Evolutionary conservation across 2,888 invertebrate genomes (phyloP).

Genomic region (Polydrusus pterygomalis): DNA sequence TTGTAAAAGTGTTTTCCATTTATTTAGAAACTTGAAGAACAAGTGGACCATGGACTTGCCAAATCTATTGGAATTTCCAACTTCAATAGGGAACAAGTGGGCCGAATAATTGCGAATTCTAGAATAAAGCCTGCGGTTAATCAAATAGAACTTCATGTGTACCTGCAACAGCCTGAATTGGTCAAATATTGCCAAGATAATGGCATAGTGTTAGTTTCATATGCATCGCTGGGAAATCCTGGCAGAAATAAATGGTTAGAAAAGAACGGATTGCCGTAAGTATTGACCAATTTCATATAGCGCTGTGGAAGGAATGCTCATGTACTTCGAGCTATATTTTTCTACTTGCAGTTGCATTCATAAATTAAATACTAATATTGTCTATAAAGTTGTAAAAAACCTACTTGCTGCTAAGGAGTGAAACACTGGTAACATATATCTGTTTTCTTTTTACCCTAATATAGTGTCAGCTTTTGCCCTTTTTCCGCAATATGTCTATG

Average conservation of each 20-base stretch:
- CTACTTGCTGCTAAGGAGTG: no score
- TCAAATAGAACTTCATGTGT: constrained; percentile 77
- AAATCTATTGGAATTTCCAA: constrained; percentile 56
- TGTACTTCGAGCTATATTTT: no score
- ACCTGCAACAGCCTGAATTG: constrained; percentile 72
- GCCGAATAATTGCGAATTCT: constrained; percentile 53
- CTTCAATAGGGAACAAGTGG: constrained; percentile 45
- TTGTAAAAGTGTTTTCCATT: background rate
- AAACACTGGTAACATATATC: no score
- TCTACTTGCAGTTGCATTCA: no score
- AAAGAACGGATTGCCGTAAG: constrained; percentile 32
- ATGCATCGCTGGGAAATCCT: constrained; percentile 73
- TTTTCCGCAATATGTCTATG: no score
- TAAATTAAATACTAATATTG: no score
- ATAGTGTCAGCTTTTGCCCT: no score
- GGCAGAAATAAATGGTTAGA: constrained; percentile 69
- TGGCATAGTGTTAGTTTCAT: constrained; percentile 60
- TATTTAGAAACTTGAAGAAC: constrained; percentile 71
- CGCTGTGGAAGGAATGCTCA: background rate
- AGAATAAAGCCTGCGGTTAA: constrained; percentile 77
- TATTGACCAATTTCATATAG: background rate
- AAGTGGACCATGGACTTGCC: constrained; percentile 73
- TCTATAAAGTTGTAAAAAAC: no score
- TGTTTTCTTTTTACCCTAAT: no score
- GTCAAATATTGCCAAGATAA: constrained; percentile 47